Evolutionary conservation across 1,140 invertebrate genomes (phyloP).

Genomic region (Aphidius gifuensis): DNA sequence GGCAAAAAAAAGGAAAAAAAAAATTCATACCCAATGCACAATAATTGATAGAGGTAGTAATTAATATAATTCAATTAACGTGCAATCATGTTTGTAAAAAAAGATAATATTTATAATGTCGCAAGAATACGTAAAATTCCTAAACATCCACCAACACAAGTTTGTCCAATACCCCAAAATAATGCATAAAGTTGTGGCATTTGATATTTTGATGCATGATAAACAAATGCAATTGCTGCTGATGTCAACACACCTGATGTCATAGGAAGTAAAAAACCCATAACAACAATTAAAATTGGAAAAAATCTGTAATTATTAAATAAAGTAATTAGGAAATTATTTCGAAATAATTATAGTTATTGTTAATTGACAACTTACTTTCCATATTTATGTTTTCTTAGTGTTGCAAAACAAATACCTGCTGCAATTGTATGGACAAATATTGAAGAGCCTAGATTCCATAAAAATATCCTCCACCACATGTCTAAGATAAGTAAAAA

Average conservation of each 20-base stretch:
- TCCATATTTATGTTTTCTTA: conserved; percentile 90
- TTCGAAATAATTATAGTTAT: not conserved
- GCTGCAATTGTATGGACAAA: conserved; percentile 88
- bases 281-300: conserved; percentile 79
- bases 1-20: too few species aligned
- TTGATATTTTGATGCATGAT: conserved; percentile 79
- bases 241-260: conserved; percentile 86
- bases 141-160: conserved; percentile 80
- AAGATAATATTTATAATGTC: conserved; percentile 67
- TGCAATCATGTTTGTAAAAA: not conserved
- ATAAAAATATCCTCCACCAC: conserved; percentile 94
- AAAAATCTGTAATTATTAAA: conserved; percentile 64
- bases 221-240: conserved; percentile 91
- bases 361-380: conserved; percentile 56
- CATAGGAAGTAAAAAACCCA: conserved; percentile 82
- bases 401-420: conserved; percentile 82
- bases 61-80: not conserved
- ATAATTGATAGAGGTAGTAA: not conserved
- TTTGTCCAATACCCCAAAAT: conserved; percentile 91
- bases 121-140: conserved; percentile 91
- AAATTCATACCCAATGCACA: not conserved
- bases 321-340: not conserved
- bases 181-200: conserved; percentile 89
- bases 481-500: conserved; percentile 63
- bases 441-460: conserved; percentile 89